phyloP scores from a whole-genome alignment of 2,113 vertebrate species.

The Murina feae region DNA sequence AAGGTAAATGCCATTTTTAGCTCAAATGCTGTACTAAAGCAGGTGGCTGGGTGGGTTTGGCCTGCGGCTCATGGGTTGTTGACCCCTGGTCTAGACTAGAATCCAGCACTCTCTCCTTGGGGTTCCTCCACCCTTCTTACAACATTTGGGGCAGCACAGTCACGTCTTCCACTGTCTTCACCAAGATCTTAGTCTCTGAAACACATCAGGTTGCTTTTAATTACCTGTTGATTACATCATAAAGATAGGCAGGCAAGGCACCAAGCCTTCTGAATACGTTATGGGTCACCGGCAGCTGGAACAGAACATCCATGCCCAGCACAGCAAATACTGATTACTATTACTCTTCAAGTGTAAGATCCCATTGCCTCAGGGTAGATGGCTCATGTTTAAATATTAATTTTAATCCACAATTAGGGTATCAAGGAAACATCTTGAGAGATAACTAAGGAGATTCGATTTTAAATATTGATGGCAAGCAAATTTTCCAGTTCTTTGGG shows the following conservation, averaged over 20 bases:
- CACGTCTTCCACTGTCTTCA: slow-evolving; percentile 14
- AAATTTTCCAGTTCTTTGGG: background rate
- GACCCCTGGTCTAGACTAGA: background rate
- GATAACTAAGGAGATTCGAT: background rate
- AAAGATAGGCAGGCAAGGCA: background rate
- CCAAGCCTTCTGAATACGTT: background rate
- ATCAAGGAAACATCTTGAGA: background rate
- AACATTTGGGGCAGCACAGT: slow-evolving; percentile 52
- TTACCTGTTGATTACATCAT: slow-evolving; percentile 25
- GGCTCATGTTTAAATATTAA: background rate
- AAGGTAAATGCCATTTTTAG: background rate
- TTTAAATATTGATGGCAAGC: slow-evolving; percentile 8
- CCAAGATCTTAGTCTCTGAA: background rate
- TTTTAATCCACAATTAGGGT: background rate
- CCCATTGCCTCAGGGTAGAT: background rate
- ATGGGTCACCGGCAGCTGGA: background rate
- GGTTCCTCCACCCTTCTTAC: background rate
- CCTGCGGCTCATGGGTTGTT: background rate
- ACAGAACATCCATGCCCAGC: background rate
- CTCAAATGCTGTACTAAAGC: background rate
- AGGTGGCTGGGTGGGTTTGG: background rate
- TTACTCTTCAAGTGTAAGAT: background rate
- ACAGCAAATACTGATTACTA: background rate
- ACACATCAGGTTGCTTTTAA: slow-evolving; percentile 33
- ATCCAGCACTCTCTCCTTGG: background rate